phyloP scores from a whole-genome alignment of 2,888 invertebrate genomes.

The Sminthurides aquaticus region DNA sequence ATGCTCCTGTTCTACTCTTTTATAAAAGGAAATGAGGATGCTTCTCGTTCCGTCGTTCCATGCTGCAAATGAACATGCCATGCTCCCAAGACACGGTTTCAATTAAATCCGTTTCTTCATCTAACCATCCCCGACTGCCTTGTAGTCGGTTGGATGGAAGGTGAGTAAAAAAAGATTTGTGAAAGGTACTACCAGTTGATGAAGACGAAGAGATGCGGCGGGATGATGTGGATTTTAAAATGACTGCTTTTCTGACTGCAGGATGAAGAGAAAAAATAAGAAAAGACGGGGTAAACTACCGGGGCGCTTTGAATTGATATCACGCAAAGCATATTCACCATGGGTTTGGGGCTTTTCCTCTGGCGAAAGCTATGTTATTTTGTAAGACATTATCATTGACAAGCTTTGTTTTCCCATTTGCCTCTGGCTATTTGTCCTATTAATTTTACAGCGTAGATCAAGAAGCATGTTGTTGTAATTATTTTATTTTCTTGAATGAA shows the following conservation, averaged over 20 bases:
- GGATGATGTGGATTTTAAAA: background rate
- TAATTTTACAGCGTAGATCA: background rate
- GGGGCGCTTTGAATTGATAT: background rate
- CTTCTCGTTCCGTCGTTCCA: no score
- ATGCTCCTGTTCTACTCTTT: no score
- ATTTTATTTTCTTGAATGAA: no score
- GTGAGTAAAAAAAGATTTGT: no score
- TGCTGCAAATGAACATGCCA: background rate
- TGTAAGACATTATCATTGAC: background rate
- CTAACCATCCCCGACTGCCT: no score
- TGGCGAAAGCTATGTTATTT: background rate
- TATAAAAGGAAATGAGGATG: no score
- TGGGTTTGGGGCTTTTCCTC: background rate
- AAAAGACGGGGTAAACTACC: background rate
- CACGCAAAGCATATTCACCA: background rate
- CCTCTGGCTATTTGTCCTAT: background rate
- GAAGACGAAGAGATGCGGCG: background rate
- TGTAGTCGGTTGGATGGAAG: no score
- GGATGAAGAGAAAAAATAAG: background rate
- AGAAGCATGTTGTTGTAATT: background rate
- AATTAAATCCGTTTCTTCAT: background rate
- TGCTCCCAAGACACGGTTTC: background rate
- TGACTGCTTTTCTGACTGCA: no score
- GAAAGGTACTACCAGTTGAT: no score
- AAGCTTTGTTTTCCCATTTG: background rate